Evolutionary conservation across 2,797 vertebrate species (phyloP).

Genomic region (Ispidina picta): DNA sequence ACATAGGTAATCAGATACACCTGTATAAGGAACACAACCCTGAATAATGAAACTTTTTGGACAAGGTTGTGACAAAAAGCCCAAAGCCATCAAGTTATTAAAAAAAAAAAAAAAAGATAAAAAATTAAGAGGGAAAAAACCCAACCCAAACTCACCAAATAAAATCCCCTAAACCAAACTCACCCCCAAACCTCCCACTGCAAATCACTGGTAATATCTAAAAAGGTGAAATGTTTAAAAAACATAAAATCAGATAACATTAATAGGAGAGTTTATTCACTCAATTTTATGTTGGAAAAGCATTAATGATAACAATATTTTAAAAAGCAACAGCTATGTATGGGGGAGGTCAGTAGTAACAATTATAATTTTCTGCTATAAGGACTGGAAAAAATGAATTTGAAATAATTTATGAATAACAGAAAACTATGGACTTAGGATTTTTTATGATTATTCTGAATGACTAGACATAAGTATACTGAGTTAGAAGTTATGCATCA

Average conservation of each 20-base stretch:
- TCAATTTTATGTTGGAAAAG: neutral
- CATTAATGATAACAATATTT: neutral
- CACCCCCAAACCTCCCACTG: neutral
- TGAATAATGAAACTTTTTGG: neutral
- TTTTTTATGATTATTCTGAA: neutral
- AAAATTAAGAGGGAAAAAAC: neutral
- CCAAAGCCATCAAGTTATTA: neutral
- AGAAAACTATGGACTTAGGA: neutral
- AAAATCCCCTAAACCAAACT: neutral
- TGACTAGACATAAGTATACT: neutral
- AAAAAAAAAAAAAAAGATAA: neutral
- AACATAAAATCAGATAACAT: neutral
- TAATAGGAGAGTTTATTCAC: neutral
- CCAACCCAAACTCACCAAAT: too few species aligned
- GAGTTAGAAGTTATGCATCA: neutral
- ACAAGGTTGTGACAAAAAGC: neutral
- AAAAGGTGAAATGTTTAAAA: neutral
- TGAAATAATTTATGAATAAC: neutral
- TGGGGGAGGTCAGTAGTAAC: neutral
- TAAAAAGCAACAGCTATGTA: neutral
- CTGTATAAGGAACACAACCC: neutral
- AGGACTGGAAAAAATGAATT: neutral
- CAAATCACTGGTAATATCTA: neutral
- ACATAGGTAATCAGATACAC: neutral
- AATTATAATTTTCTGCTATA: neutral